Evolutionary conservation across 2,888 invertebrate genomes (phyloP), one percentile per base, ranked within the genome.

Genomic region (Chaitophorus viminalis): DNA sequence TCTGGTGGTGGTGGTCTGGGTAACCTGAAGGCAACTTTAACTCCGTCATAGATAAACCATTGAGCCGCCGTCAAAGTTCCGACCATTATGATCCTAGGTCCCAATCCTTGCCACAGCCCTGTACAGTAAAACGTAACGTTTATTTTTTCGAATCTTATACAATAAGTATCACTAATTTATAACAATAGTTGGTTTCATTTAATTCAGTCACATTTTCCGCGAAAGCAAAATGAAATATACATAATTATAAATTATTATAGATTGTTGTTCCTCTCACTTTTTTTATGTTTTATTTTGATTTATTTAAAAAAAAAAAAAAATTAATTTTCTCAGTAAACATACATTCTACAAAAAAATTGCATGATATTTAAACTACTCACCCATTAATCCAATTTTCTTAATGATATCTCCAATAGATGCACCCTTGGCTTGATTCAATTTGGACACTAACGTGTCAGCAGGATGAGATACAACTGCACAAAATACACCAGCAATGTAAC

Each of bases 401-500:
- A 95, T 94, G 82, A 96, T 94, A 89, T 94, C 94, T 3, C 94
- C 91, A 46, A 96, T 95, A 46, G 95, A 93, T 74, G 95, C 94
- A 89, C 95, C 95, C 91, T 95, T 95, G 89, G 94, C 97, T 93
- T 98, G 97, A 93, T 99, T 99, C 90, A 99, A 93, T 92, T 99
- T 98, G 89, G 98, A 99, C 31, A 99, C 99, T 89, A 96, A 96
- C 46, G 99, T 98, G 92, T 99, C 99, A 90, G 99, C 99, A 87
- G 99, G 99, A 92, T 99, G 99, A n/a, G 98, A 98, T 3, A 99
- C 99, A 92, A 99, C 95, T 89, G 99, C 99, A 92, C 99, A 99
- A 94, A 99, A 99, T 82, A 99, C 97, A 91, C 99, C 99, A 91
- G 99, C 99, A 92, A 99, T 99, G 92, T 99, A 99, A 91, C 98